Evolutionary conservation across 2,113 vertebrate genomes (phyloP).

Genomic region (Sialia sialis): DNA sequence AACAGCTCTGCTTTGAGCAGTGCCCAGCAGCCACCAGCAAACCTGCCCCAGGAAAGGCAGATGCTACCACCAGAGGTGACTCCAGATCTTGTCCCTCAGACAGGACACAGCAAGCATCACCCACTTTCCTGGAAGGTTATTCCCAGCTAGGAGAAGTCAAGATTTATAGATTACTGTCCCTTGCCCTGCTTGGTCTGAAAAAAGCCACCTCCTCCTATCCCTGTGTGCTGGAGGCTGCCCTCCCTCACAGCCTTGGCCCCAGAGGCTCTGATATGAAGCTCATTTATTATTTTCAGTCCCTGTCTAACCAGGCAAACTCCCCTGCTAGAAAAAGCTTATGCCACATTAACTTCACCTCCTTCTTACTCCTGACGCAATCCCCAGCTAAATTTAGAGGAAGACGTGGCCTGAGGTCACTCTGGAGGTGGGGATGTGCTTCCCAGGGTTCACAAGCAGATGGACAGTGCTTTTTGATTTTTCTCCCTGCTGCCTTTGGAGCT

Average conservation of each 20-base stretch:
- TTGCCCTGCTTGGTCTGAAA: not conserved
- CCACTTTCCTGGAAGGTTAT: not conserved
- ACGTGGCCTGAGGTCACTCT: not conserved
- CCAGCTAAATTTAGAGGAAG: conserved; percentile 39
- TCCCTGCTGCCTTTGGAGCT: not conserved
- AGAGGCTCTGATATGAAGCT: not conserved
- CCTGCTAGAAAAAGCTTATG: conserved; percentile 15
- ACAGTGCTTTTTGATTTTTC: not conserved
- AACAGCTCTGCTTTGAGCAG: not conserved
- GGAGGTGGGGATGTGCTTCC: conserved; percentile 9
- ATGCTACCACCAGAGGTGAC: not conserved
- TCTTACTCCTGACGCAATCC: conserved; percentile 16
- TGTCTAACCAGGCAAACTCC: conserved; percentile 2
- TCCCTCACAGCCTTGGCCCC: not conserved
- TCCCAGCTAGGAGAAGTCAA: not conserved
- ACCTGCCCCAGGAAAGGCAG: not conserved
- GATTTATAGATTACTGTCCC: not conserved
- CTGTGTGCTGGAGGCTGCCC: not conserved
- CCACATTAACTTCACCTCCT: conserved; percentile 43
- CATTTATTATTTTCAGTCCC: not conserved
- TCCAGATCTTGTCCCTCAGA: not conserved
- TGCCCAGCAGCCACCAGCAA: not conserved
- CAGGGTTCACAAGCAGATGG: conserved; percentile 14
- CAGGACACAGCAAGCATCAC: not conserved
- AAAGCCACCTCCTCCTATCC: not conserved